Evolutionary conservation across 1,140 invertebrate genomes (phyloP), one percentile per base, ranked within the genome.

Genomic region (Hyphantria cunea): DNA sequence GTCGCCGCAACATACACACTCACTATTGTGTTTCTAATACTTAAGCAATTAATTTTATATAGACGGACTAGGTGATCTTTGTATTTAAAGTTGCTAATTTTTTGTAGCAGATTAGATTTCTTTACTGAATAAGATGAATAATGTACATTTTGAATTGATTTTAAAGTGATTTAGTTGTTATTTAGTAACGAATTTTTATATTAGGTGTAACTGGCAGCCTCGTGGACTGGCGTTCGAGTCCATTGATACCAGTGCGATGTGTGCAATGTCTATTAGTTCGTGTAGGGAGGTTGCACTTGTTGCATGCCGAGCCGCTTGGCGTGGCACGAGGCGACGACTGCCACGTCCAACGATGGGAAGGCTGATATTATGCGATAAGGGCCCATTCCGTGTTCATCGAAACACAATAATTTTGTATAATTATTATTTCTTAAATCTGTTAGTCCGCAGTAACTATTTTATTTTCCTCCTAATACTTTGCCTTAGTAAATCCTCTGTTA

Each of bases 151-250:
- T 86, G 79, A 84, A 88, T 88, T 87, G 80, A 87, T 39, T 87
- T 88, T 86, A 89, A 90, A 89, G 86, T 86, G 86, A 89, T 89
- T 90, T 89, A 90, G 86, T 90, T 90, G 84, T 89, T 90, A 90
- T 90, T 83, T 90, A 90, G 87, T 86, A 76, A 86, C 73, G 87
- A 90, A 89, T 90, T 87, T 82, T 78, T 67, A 75, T 82, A 78
- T 77, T 83, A 84, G 76, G 77, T 86, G 78, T 88, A 86, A 78
- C 83, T 86, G 83, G 84, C 82, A 84, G 81, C 84, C 79, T 78
- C 68, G 76, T 78, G 80, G 79, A 78, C 74, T 66, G 76, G 67
- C 68, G 41, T 65, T 31, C 34, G 50, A 78, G 82, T 78, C 74
- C 74, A 68, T 72, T 76, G 72, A 84, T 83, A 90, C 87, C 87